A percentile compares a stretch with the other conserved stretches of the same genome.
Conservation (phyloP, 2,113 vertebrate genomes). For the Eublepharis macularius region DNA sequence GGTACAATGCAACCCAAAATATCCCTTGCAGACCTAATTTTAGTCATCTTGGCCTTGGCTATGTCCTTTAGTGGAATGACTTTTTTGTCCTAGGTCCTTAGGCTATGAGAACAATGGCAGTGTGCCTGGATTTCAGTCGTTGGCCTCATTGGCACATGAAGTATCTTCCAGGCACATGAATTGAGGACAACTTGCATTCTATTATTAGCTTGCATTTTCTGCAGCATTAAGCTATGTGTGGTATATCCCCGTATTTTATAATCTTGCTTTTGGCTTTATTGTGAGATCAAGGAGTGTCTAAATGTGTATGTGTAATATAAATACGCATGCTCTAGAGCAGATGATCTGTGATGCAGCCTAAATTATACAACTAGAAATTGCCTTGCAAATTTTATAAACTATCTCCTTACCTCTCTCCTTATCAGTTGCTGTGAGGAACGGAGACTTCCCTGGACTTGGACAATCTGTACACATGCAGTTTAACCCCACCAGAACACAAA, state of each 20-base stretch:
- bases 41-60: slow-evolving; percentile 39
- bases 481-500: too few relatives aligned
- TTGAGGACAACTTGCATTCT: neutral
- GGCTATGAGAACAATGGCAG: slow-evolving; percentile 37
- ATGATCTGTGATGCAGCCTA: neutral
- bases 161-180: neutral
- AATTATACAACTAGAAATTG: too few relatives aligned
- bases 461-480: too few relatives aligned
- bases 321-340: neutral
- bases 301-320: too few relatives aligned
- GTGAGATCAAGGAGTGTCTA: neutral
- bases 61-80: slow-evolving; percentile 37
- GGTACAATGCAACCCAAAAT: neutral
- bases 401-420: too few relatives aligned
- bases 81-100: slow-evolving; percentile 37
- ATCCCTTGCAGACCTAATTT: slow-evolving; percentile 27
- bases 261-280: neutral
- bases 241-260: neutral
- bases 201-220: neutral
- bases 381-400: too few relatives aligned
- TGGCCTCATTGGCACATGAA: slow-evolving; percentile 29
- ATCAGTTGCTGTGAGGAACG: too few relatives aligned
- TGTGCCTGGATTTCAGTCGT: slow-evolving; percentile 50
- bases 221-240: neutral
- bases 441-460: too few relatives aligned